Evolutionary conservation across 2,113 vertebrate genomes (phyloP), one percentile per base, ranked within the genome.

Genomic region (Carlito syrichta): DNA sequence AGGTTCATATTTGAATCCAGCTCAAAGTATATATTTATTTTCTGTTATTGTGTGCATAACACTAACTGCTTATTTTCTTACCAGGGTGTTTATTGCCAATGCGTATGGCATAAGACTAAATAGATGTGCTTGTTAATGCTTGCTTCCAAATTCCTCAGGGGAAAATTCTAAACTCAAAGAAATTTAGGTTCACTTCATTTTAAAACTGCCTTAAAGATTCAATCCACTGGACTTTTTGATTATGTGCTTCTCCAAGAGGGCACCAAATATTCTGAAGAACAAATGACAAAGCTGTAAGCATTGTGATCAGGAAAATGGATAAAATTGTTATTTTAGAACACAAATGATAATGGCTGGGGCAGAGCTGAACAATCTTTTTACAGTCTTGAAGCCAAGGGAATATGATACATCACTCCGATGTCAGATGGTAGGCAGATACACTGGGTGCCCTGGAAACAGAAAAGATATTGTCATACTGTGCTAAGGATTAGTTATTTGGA

Each of bases 51-150:
- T 66, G n/a, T 68, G n/a, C 87, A 77, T 76, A 91, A 86, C 76
- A 85, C 79, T 71, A 95, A 87, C 74, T 96, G 91, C 93, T 95
- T 94, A 92, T 96, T 97, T 97, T 92, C 96, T 91, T 95, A 81
- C 85, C 68, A 66, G 54, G 88, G 81, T 95, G 63, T 94, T 96
- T 96, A 94, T 74, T 91, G 93, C 71, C 93, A 88, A 43, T 83
- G 54, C 43, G 22, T 54, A 89, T 56, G 48, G 86, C 82, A 52
- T 54, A 85, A 78, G 69, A 92, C 22, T 35, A 95, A 96, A 88
- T 50, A 73, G 83, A 74, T 76, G n/a, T 92, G 58, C 77, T 88
- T 85, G 63, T 76, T 92, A 94, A 95, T 79, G 56, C 92, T 76
- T 92, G 76, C 87, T 94, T 94, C 85, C 77, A 45, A 85, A 83